A percentile compares a stretch with the other conserved stretches of the same genome.
These are phyloP conservation scores for Pocota personata DNA, from an alignment of 2,888 invertebrate species.

Conservation along the genomic window DNA sequence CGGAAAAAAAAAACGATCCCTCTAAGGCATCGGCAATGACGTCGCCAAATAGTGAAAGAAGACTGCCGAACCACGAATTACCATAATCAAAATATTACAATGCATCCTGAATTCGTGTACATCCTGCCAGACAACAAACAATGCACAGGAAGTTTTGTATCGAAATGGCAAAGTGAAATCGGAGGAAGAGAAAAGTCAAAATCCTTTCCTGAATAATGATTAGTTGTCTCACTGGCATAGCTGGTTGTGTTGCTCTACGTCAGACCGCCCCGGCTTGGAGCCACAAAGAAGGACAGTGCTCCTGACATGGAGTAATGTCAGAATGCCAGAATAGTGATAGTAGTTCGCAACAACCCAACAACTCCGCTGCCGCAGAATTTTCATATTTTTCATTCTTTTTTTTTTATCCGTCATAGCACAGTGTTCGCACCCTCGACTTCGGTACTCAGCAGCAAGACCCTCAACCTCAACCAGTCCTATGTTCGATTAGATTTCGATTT, in stretches of 20 bases:
- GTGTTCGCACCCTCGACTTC: not conserved
- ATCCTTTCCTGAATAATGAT: constrained; percentile 62
- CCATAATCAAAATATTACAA: constrained; percentile 71
- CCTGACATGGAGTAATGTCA: constrained; percentile 24
- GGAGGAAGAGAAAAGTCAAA: constrained; percentile 20
- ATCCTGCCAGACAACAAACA: constrained; percentile 52
- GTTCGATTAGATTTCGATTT: constrained; percentile 69
- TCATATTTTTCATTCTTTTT: constrained; percentile 17
- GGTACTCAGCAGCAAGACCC: constrained; percentile 5
- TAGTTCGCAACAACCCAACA: not conserved
- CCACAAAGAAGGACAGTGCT: not conserved
- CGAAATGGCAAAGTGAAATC: not conserved
- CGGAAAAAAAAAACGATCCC: not conserved
- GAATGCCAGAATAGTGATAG: constrained; percentile 11
- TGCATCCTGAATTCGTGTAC: constrained; percentile 60
- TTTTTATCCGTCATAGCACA: constrained; percentile 13
- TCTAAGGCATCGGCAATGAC: not conserved
- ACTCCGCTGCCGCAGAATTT: not conserved
- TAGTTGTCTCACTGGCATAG: constrained; percentile 27
- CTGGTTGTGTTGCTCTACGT: not conserved
- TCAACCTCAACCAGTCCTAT: not conserved
- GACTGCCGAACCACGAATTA: constrained; percentile 30
- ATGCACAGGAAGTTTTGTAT: constrained; percentile 55
- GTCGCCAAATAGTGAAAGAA: not conserved
- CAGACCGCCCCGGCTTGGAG: not conserved